Evolutionary conservation across 1,140 invertebrate species (phyloP).

Genomic region (Hylaeus volcanicus): DNA sequence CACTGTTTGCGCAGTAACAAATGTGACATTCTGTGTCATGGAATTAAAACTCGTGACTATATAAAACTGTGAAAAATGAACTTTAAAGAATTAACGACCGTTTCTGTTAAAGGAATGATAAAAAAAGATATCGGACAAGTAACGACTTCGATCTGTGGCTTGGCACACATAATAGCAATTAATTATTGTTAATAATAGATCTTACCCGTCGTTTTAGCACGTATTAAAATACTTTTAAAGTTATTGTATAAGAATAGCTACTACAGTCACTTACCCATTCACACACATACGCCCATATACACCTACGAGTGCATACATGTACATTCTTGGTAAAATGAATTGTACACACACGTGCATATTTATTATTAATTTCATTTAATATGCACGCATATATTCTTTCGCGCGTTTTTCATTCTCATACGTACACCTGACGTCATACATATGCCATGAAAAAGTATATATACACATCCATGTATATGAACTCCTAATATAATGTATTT

Average conservation of each 20-base stretch:
- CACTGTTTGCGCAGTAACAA: no score
- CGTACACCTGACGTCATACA: conserved; percentile 21
- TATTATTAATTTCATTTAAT: conserved; percentile 18
- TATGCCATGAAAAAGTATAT: conserved; percentile 43
- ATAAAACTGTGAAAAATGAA: no score
- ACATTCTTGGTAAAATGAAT: conserved; percentile 13
- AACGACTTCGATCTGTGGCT: conserved; percentile 48
- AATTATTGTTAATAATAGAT: conserved; percentile 49
- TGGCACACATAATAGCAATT: conserved; percentile 59
- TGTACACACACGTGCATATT: neutral
- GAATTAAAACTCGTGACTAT: no score
- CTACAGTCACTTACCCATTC: conserved; percentile 33
- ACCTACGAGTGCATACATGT: neutral
- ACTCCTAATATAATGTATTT: conserved; percentile 48
- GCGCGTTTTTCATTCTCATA: conserved; percentile 21
- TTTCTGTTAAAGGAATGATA: conserved; percentile 9
- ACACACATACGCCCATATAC: conserved; percentile 24
- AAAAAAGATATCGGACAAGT: conserved; percentile 22
- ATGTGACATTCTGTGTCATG: no score
- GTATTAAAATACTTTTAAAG: conserved; percentile 67
- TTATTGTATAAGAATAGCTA: conserved; percentile 63
- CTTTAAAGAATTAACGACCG: neutral
- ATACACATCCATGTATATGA: conserved; percentile 45
- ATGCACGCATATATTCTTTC: neutral
- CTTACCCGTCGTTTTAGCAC: conserved; percentile 57